Evolutionary conservation across 2,113 vertebrate genomes (phyloP).

Genomic region (Tachuris rubrigastra): DNA sequence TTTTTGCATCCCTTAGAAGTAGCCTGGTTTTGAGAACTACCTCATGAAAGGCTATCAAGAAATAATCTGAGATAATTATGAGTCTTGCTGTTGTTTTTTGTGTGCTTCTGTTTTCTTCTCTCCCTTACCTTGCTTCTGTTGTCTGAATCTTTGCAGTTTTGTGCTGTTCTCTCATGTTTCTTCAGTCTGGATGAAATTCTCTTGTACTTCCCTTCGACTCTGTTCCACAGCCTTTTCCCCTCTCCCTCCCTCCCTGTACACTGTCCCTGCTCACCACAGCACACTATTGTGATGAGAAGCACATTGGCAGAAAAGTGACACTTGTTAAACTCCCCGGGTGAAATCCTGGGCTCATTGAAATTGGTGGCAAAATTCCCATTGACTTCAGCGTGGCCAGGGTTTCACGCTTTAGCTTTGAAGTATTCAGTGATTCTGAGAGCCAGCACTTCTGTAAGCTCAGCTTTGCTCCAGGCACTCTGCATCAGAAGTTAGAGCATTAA

Average conservation of each 20-base stretch:
- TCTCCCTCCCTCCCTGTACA: background rate
- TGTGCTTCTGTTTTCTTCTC: background rate
- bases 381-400: conserved; percentile 2
- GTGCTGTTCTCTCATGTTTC: background rate
- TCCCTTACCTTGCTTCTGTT: background rate
- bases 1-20: background rate
- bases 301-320: background rate
- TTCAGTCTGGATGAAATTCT: background rate
- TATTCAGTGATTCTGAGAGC: conserved; percentile 26
- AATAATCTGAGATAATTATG: background rate
- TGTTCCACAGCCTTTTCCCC: background rate
- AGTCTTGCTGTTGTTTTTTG: background rate
- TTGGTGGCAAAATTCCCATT: conserved; percentile 22
- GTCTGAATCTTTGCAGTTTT: background rate
- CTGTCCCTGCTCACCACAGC: background rate
- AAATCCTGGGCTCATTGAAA: background rate
- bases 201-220: background rate
- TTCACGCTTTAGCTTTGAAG: conserved; percentile 48
- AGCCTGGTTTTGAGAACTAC: background rate
- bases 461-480: conserved; percentile 35
- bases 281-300: background rate
- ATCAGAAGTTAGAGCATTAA: conserved; percentile 56
- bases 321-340: background rate
- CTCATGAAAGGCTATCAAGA: background rate
- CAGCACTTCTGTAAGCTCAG: background rate